Evolutionary conservation across 2,888 invertebrate genomes (phyloP).

Genomic region (Chromoteleia sp.): DNA sequence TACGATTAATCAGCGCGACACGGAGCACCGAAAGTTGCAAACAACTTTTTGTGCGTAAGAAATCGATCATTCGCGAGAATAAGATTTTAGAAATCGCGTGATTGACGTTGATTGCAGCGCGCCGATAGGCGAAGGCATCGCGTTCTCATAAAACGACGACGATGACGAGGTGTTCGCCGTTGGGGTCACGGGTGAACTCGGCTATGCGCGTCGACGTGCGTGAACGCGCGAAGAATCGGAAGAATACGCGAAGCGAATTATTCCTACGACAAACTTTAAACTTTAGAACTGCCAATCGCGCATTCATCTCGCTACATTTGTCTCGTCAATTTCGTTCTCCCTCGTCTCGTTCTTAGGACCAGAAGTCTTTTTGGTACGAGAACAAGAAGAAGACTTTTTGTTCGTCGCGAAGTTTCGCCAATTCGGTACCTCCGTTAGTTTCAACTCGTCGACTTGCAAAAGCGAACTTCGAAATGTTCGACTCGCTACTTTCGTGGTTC

Average conservation of each 20-base stretch:
- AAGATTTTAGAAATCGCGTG: constrained; percentile 45
- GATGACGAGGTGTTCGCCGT: constrained; percentile 41
- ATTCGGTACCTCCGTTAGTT: no score
- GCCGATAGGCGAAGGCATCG: constrained; percentile 25
- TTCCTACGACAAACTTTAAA: constrained; percentile 49
- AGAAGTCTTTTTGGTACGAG: no score
- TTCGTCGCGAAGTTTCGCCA: no score
- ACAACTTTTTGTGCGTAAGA: constrained; percentile 35
- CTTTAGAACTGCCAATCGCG: constrained; percentile 35
- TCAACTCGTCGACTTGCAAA: no score
- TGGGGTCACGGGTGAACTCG: constrained; percentile 46
- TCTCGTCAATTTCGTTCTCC: background rate
- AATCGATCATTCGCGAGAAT: constrained; percentile 42
- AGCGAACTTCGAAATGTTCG: no score
- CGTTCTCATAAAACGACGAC: constrained; percentile 42
- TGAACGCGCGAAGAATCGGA: constrained; percentile 15
- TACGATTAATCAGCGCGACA: constrained; percentile 6
- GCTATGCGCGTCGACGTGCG: constrained; percentile 8
- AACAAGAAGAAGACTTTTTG: no score
- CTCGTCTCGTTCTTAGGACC: no score
- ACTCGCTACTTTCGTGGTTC: no score
- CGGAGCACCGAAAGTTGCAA: constrained; percentile 30
- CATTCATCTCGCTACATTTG: background rate
- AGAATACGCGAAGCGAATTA: constrained; percentile 17
- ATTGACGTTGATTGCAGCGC: constrained; percentile 47